These are phyloP conservation scores for Gobius niger DNA, from an alignment of 2,113 vertebrate genomes.

Conservation along the genomic window DNA sequence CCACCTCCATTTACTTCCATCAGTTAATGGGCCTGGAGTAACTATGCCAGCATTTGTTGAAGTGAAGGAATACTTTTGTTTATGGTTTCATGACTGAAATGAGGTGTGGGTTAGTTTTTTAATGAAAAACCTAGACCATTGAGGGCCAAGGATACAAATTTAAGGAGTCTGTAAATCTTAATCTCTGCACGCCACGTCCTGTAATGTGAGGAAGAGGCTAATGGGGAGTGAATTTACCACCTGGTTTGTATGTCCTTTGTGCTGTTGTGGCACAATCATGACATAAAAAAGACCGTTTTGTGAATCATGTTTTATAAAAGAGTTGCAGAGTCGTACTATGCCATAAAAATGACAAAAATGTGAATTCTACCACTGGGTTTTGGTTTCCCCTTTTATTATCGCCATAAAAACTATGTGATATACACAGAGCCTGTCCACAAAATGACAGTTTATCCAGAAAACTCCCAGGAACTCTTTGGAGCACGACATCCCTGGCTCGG, in stretches of 20 bases:
- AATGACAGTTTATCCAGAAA: slow-evolving; percentile 10
- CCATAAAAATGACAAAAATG: slow-evolving; percentile 2
- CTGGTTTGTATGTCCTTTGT: not conserved
- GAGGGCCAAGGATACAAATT: not conserved
- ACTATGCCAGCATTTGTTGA: not conserved
- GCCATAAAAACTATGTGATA: slow-evolving; percentile 6
- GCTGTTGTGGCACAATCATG: not conserved
- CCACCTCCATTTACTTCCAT: not conserved
- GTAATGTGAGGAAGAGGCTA: not conserved
- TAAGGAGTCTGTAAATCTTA: too few species aligned
- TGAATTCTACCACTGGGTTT: not conserved
- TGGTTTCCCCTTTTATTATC: slow-evolving; percentile 1
- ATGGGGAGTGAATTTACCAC: not conserved
- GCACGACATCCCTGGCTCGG: slow-evolving; percentile 1
- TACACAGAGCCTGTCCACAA: slow-evolving; percentile 6
- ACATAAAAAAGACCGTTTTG: not conserved
- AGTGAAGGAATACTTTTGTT: not conserved
- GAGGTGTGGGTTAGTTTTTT: not conserved
- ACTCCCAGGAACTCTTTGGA: slow-evolving; percentile 9
- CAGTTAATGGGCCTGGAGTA: not conserved
- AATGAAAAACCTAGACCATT: not conserved
- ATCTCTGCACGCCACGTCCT: not conserved
- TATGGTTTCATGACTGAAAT: not conserved
- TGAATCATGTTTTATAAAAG: not conserved
- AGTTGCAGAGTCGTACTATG: not conserved